Base-by-base conservation (phyloP, 2,797 vertebrate species). In the Cuculus canorus region DNA sequence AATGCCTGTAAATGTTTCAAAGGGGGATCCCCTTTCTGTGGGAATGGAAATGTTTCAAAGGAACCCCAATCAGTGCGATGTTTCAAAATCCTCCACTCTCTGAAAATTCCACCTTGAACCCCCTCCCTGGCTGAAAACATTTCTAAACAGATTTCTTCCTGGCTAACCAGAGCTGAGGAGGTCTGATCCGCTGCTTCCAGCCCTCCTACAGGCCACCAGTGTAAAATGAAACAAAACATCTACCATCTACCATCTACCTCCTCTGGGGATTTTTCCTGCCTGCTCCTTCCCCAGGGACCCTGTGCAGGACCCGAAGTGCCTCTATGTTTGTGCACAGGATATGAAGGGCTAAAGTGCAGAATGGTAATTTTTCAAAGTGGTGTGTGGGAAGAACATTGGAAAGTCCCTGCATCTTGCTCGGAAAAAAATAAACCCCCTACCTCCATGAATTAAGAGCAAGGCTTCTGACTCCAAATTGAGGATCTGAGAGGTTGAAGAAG, bases 41-140 rank as follows among this genome's bases (percentile, higher is more conserved):
- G 52, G 41, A 75, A 95, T 59, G 60, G 70, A 86, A 96, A 82
- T 17, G 71, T 96, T 97, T 97, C 96, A 94, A 97, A 97, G 83
- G 76, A 93, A 79, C 83, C 56, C 90, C 63, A 73, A 54, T 81
- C 52, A 25, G 90, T 60, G 57, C 89, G 93, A 84, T 33, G 77
- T 84, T 97, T 97, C 96, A 92, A 96, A 97, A 91, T 86, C 81
- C 79, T 86, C 43, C 60, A 54, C 59, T 94, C 72, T 79, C 79
- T 80, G 86, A 90, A 90, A 89, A 88, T n/a, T 86, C 76, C 79
- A 91, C 60, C 60, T 50, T 0, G 2, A 86, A 41, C 15, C 17
- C 17, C 11, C 52, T 33, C 9, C 28, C 16, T 1, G 7, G 65
- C 88, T 60, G 87, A 86, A 93, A 94, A 92, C 45, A 81, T 93